Percentiles rank a stretch among this genome's conserved stretches.
These are phyloP conservation scores for Agonum fuliginosum DNA, from an alignment of 2,888 invertebrate genomes.

Conservation along the genomic window DNA sequence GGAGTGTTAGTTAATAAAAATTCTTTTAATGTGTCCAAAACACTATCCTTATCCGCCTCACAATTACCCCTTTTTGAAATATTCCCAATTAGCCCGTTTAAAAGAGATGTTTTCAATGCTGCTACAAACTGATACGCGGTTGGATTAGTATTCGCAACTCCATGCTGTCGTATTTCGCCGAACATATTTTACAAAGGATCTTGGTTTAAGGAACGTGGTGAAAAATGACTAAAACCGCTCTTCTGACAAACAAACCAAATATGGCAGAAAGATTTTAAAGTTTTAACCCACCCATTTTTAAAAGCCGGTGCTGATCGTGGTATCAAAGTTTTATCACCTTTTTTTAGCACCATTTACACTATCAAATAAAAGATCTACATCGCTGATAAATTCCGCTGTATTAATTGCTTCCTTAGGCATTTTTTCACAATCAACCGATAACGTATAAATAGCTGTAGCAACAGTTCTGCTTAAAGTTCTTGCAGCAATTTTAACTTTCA, in stretches of 20 bases:
- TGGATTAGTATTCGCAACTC: not conserved
- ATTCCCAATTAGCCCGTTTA: not conserved
- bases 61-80: not conserved
- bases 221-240: not conserved
- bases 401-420: conserved; percentile 11
- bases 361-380: not conserved
- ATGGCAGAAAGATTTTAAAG: not conserved
- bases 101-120: not conserved
- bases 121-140: not conserved
- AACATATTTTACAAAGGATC: not conserved
- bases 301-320: not conserved
- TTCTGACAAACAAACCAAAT: not conserved
- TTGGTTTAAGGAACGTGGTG: not conserved
- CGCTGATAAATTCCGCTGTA: conserved; percentile 9
- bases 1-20: not conserved
- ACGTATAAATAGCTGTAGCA: not conserved
- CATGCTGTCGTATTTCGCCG: not conserved
- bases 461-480: not conserved
- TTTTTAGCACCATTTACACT: not conserved
- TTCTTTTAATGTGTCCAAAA: not conserved
- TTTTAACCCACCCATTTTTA: not conserved
- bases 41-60: not conserved
- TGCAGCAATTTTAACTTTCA: not conserved
- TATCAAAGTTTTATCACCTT: not conserved
- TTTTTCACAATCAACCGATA: not conserved